phyloP scores from a whole-genome alignment of 2,888 invertebrate species.

The Drosophila quinaria region DNA sequence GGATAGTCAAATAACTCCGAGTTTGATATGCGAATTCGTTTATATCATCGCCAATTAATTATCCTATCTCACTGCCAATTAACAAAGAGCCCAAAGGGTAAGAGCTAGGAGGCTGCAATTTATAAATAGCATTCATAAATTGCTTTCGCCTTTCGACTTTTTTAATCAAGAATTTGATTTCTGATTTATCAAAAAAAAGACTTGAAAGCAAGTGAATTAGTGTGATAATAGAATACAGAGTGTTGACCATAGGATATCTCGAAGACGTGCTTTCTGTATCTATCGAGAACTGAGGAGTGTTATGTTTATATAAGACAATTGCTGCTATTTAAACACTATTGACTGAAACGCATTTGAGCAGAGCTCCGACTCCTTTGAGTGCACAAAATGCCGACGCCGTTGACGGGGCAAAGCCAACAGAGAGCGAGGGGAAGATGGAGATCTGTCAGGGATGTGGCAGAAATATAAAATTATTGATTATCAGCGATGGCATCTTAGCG shows the following conservation, averaged over 20 bases:
- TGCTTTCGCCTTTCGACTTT: too few relatives aligned
- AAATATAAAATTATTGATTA: conserved; percentile 83
- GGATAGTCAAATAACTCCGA: background rate
- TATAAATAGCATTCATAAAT: too few relatives aligned
- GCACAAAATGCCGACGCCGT: conserved; percentile 45
- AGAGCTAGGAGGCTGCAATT: background rate
- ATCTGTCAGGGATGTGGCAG: conserved; percentile 58
- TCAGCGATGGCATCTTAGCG: conserved; percentile 75
- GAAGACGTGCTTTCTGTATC: background rate
- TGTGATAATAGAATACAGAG: background rate
- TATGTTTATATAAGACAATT: background rate
- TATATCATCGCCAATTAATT: background rate
- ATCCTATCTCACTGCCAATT: background rate
- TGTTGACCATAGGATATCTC: background rate
- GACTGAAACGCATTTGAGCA: background rate
- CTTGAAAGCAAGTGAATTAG: too few relatives aligned
- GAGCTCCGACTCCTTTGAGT: conserved; percentile 46
- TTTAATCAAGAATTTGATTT: too few relatives aligned
- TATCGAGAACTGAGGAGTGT: background rate
- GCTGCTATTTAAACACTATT: background rate
- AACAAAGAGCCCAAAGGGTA: background rate
- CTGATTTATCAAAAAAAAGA: too few relatives aligned
- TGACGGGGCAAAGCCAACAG: background rate
- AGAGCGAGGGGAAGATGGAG: background rate
- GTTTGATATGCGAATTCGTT: too few relatives aligned